Percentiles rank a stretch among this genome's conserved stretches.
Evolutionary conservation across 2,888 invertebrate genomes (phyloP).

Genomic region (Caenorhabditis sp.): DNA sequence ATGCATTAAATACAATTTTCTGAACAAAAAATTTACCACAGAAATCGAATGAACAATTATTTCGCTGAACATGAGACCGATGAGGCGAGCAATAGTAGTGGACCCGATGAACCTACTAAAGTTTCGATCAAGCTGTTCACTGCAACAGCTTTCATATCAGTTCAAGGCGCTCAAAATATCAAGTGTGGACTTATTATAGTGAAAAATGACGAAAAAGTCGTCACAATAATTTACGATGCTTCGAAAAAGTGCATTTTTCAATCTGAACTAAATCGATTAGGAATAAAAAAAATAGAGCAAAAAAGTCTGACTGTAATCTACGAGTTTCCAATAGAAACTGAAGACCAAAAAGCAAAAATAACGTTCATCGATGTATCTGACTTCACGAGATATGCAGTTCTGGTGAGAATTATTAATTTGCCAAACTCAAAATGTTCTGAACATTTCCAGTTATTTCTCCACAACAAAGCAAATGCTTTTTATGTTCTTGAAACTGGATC

Average conservation of each 20-base stretch:
- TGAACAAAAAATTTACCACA: not conserved
- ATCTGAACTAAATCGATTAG: conserved; percentile 12
- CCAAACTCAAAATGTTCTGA: no score
- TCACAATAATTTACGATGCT: not conserved
- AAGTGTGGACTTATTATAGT: not conserved
- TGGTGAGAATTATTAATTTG: no score
- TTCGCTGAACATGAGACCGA: conserved; percentile 2
- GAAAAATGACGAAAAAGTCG: conserved; percentile 1
- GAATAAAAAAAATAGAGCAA: not conserved
- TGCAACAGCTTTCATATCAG: not conserved
- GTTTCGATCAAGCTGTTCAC: not conserved
- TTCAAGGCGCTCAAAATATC: no score
- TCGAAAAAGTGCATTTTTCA: not conserved
- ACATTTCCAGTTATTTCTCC: not conserved
- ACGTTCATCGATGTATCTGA: not conserved
- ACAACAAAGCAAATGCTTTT: not conserved
- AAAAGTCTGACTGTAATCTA: not conserved
- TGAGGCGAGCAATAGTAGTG: not conserved
- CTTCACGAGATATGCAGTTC: conserved; percentile 3
- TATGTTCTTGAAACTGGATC: not conserved
- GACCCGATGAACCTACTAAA: not conserved
- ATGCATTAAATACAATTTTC: not conserved
- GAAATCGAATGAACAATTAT: conserved; percentile 3
- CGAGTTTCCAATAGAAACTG: not conserved
- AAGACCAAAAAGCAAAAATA: not conserved